Base-by-base conservation (phyloP, 2,113 vertebrate species). In the Pseudorasbora parva region DNA sequence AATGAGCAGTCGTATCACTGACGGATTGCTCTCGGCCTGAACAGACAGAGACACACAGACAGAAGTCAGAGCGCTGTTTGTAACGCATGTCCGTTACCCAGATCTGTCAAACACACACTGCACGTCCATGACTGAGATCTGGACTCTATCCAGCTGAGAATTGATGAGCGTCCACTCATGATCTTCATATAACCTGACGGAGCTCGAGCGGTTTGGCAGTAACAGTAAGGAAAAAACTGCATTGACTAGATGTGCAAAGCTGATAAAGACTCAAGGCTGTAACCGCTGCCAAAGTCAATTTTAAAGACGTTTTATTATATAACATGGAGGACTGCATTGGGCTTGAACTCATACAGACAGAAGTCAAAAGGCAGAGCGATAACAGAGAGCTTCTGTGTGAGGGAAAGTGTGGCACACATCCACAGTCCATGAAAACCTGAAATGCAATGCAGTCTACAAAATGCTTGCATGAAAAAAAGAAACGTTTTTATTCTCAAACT, bases 1-100 rank as follows among this genome's bases (percentile, higher is more conserved):
- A 75, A 54, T 21, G 72, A 54, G 72, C 17, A 75, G 72, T 75
- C 47, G 4, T 33, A 75, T 27, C 72, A 33, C 72, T 75, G 47
- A 75, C 47, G 25, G 72, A 75, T 75, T 33, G 45, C 72, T 54
- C 10, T 75, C 4, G 25, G 72, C 15, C 45, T 9, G 15, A 54
- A 80, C 25, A 64, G 21, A 66, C 12, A 64, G n/a, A 79, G 11
- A 79, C 57, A 80, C 21, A 66, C 19, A 43, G 37, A 43, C 68
- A 37, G 30, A 66, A 66, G 62, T 66, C 62, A 33, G 66, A 41
- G 64, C 1, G 23, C 4, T 74, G 64, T 27, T 51, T 49, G 47
- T 11, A 75, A 51, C 9, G 5, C 72, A 30, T 5, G 72, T 75
- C 72, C 54, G 72, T 75, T 30, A 4, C 15, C n/a, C 72, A 51